A percentile compares a stretch with the other conserved stretches of the same genome.
These are phyloP conservation scores for Cherax quadricarinatus DNA, from an alignment of 1,140 invertebrate species.

Conservation along the genomic window DNA sequence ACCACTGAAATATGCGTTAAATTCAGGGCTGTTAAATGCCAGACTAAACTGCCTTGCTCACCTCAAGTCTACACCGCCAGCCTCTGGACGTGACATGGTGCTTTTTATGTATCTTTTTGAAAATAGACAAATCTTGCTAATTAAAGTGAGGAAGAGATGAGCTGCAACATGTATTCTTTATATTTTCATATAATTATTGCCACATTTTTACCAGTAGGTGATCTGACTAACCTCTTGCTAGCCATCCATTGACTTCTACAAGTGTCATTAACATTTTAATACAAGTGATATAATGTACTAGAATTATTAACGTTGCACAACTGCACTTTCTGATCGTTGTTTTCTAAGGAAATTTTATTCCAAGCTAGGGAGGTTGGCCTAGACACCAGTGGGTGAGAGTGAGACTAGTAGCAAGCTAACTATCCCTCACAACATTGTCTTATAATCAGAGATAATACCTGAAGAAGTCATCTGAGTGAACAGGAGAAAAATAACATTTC, in stretches of 20 bases:
- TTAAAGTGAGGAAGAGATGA: conserved; percentile 6
- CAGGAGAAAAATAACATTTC: background rate
- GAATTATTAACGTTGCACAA: background rate
- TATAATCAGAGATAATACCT: background rate
- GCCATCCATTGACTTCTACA: background rate
- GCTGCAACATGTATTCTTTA: conserved; percentile 16
- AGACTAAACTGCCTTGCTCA: conserved; percentile 33
- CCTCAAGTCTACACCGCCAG: conserved; percentile 14
- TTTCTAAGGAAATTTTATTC: background rate
- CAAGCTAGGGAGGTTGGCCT: background rate
- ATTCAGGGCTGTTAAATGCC: conserved; percentile 8
- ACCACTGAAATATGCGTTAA: background rate
- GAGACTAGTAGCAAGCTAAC: background rate
- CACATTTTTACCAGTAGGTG: background rate
- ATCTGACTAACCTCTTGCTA: conserved; percentile 4
- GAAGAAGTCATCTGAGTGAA: background rate
- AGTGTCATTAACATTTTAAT: background rate
- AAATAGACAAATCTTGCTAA: background rate
- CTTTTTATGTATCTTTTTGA: conserved; percentile 25
- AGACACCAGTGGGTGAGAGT: background rate
- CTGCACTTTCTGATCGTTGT: background rate
- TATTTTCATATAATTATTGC: conserved; percentile 34
- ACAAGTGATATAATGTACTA: background rate
- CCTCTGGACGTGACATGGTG: conserved; percentile 41
- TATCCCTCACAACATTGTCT: background rate